Base-by-base conservation (phyloP, 2,797 vertebrate species). In the Morelia viridis region DNA sequence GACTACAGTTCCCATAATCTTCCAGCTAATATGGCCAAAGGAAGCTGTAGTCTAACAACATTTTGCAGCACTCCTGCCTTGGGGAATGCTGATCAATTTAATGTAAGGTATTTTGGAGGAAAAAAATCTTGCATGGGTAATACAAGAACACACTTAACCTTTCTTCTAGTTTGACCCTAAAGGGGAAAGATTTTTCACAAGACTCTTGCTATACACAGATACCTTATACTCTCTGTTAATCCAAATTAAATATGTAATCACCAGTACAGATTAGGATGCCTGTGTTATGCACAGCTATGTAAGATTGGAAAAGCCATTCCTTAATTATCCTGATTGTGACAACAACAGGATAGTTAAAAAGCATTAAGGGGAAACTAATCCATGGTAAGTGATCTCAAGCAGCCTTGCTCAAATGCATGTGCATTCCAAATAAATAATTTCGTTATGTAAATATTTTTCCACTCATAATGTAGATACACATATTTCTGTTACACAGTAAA, bases 341-440 rank as follows among this genome's bases (percentile, higher is more conserved):
- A 68, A 91, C n/a, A 89, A 91, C 26, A 61, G 56, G 53, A n/a
- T 88, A 58, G 65, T 88, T 91, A 61, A 56, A 92, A 64, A 92
- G 17, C 57, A 76, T 68, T 89, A 85, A 65, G 91, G 76, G 91
- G 28, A 88, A 89, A 61, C 22, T 85, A 92, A 92, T 58, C 76
- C 80, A 92, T 7, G 31, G n/a, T 85, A 92, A 65, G 53, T 92
- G 91, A 92, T 64, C 71, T n/a, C 64, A 24, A 83, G 57, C 58
- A 84, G 5, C 9, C 60, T 41, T 64, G 22, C 13, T 92, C 35
- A 62, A 88, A 85, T 85, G 46, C 46, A 85, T 26, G 28, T 64
- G 53, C 28, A 84, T 28, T 26, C 17, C 35, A 35, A 53, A 41
- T n/a, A 92, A 57, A 57, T 65, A 84, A 46, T 24, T 85, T 35